Percentiles rank a stretch among this genome's conserved stretches.
These are phyloP conservation scores for Tetranychus urticae DNA, from an alignment of 1,140 invertebrate genomes.

Conservation along the genomic window DNA sequence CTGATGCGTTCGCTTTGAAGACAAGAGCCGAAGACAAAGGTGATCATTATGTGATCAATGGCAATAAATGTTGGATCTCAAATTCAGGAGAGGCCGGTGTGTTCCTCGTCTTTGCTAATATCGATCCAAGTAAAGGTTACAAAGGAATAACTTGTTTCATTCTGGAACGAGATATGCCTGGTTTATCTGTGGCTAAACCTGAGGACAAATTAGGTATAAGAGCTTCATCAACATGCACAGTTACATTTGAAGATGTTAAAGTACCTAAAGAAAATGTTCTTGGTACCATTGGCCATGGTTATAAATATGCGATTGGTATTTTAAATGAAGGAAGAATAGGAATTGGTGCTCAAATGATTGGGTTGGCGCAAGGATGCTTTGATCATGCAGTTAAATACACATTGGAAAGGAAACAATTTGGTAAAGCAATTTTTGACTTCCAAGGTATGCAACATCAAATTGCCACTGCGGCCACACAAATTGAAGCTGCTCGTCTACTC, in stretches of 20 bases:
- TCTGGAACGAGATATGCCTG: constrained; percentile 28
- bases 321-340: constrained; percentile 86
- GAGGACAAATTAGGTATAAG: constrained; percentile 81
- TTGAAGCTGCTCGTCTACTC: constrained; percentile 64
- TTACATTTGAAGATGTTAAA: constrained; percentile 30
- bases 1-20: constrained; percentile 29
- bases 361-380: constrained; percentile 71
- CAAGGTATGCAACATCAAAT: constrained; percentile 88
- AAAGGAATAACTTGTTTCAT: constrained; percentile 36
- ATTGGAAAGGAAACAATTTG: constrained; percentile 78
- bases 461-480: constrained; percentile 53
- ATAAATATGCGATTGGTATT: constrained; percentile 82
- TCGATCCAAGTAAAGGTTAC: constrained; percentile 42
- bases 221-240: constrained; percentile 64
- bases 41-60: constrained; percentile 14
- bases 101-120: constrained; percentile 74
- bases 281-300: constrained; percentile 67
- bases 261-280: constrained; percentile 32
- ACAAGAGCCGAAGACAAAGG: constrained; percentile 26
- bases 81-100: constrained; percentile 72
- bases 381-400: constrained; percentile 80
- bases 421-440: constrained; percentile 60
- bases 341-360: constrained; percentile 87
- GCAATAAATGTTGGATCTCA: constrained; percentile 56
- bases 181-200: constrained; percentile 36